Conservation (phyloP, 2,113 vertebrate genomes). For the Entomyzon cyanotis region DNA sequence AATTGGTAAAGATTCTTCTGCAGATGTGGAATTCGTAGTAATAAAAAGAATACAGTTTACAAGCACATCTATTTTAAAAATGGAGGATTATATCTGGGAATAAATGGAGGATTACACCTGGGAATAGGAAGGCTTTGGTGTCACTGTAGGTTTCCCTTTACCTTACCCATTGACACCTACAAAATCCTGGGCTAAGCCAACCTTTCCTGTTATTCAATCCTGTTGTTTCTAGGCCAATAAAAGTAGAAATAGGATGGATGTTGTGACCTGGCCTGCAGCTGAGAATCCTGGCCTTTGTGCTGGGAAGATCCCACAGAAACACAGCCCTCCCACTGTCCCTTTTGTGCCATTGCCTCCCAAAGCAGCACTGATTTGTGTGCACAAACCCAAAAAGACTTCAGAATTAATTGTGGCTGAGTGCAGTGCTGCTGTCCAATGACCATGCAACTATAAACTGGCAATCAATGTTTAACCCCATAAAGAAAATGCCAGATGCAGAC, state of each 20-base stretch:
- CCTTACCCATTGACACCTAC: fast-evolving
- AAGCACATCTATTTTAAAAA: background rate
- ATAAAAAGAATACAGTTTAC: background rate
- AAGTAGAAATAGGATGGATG: background rate
- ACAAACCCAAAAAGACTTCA: background rate
- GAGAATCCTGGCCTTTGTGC: background rate
- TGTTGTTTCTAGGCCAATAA: background rate
- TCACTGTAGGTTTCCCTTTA: background rate
- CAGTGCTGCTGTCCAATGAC: background rate
- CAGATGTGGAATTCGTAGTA: background rate
- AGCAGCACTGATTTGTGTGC: background rate
- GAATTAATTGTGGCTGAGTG: background rate
- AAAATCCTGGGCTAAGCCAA: background rate
- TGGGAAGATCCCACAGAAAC: background rate
- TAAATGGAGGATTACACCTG: background rate
- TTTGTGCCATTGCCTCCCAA: background rate
- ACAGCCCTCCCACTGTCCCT: background rate
- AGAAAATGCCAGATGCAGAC: background rate
- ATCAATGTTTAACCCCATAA: background rate
- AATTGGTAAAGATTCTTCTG: background rate
- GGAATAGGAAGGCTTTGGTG: background rate
- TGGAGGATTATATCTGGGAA: background rate
- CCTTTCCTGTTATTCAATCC: background rate
- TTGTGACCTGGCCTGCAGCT: background rate
- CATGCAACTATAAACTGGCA: background rate